Conservation (phyloP, 1,140 invertebrate genomes). For the Dufourea novaeangliae region DNA sequence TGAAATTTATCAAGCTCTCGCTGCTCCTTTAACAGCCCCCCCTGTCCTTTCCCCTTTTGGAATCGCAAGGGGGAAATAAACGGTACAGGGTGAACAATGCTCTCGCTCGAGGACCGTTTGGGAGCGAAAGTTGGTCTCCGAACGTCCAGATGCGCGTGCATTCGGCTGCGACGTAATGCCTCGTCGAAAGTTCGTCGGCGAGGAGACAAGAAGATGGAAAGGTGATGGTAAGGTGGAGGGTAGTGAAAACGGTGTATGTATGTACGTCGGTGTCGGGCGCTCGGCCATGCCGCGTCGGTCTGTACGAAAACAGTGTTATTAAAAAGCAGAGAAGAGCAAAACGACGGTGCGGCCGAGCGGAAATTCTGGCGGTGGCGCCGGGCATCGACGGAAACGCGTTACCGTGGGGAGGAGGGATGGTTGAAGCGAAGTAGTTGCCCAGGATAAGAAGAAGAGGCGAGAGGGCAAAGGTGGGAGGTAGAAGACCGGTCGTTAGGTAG, state of each 20-base stretch:
- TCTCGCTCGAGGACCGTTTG: not conserved
- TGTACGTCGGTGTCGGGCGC: not conserved
- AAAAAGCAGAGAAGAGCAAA: slow-evolving; percentile 12
- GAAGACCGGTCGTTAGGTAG: slow-evolving; percentile 67
- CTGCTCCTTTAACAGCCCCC: slow-evolving; percentile 21
- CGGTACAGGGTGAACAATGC: slow-evolving; percentile 16
- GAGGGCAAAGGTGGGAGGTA: slow-evolving; percentile 40
- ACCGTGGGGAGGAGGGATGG: not conserved
- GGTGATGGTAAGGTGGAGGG: too few relatives aligned
- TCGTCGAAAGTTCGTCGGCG: not conserved
- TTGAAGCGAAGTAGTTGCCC: not conserved
- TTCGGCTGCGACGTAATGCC: not conserved
- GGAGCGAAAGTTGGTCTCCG: slow-evolving; percentile 1
- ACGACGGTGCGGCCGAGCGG: slow-evolving; percentile 26
- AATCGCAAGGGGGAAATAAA: slow-evolving; percentile 21
- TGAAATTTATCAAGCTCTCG: slow-evolving; percentile 23
- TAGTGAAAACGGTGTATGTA: not conserved
- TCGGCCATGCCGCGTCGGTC: not conserved
- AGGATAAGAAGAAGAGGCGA: slow-evolving; percentile 36
- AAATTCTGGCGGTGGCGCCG: slow-evolving; percentile 40
- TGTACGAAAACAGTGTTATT: slow-evolving; percentile 23
- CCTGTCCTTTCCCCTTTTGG: too few relatives aligned
- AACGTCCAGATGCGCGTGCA: slow-evolving; percentile 7
- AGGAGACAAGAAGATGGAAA: not conserved
- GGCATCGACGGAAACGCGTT: slow-evolving; percentile 24